Evolutionary conservation across 2,888 invertebrate genomes (phyloP).

Genomic region (Thereva unica): DNA sequence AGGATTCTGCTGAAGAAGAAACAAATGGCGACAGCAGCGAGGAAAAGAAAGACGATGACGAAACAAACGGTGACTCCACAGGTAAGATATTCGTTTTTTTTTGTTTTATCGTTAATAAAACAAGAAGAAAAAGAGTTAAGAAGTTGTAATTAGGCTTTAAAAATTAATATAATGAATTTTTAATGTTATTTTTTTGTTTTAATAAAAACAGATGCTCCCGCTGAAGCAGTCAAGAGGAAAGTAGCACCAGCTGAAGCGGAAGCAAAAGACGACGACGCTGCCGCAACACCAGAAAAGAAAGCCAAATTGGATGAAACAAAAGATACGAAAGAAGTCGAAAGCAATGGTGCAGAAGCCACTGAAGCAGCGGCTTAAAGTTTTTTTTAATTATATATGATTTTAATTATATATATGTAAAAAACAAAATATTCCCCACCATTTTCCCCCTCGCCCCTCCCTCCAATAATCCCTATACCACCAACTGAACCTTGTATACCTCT

Average conservation of each 20-base stretch:
- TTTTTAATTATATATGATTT: constrained; percentile 41
- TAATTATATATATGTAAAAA: constrained; percentile 44
- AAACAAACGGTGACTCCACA: constrained; percentile 56
- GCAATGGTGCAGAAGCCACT: constrained; percentile 57
- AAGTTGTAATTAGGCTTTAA: not conserved
- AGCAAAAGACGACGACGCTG: constrained; percentile 48
- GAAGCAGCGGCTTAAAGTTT: constrained; percentile 58
- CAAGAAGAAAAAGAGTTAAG: not conserved
- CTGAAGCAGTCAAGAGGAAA: constrained; percentile 58
- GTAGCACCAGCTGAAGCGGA: constrained; percentile 51
- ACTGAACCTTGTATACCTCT: constrained; percentile 4
- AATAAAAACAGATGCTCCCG: constrained; percentile 51
- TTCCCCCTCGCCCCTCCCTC: constrained; percentile 13
- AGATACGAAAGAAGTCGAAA: constrained; percentile 51
- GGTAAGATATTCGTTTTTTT: constrained; percentile 44
- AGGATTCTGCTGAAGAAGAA: constrained; percentile 44
- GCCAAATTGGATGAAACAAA: constrained; percentile 57
- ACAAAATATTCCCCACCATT: constrained; percentile 39
- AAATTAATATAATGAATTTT: not conserved
- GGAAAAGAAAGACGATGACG: constrained; percentile 45
- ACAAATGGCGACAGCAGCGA: constrained; percentile 44
- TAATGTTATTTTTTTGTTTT: not conserved
- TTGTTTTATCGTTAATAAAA: not conserved
- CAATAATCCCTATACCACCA: not conserved
- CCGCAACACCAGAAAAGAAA: constrained; percentile 58